Percentiles rank a stretch among this genome's conserved stretches.
phyloP scores from a whole-genome alignment of 2,113 vertebrate species.

The Apodemus speciosus region DNA sequence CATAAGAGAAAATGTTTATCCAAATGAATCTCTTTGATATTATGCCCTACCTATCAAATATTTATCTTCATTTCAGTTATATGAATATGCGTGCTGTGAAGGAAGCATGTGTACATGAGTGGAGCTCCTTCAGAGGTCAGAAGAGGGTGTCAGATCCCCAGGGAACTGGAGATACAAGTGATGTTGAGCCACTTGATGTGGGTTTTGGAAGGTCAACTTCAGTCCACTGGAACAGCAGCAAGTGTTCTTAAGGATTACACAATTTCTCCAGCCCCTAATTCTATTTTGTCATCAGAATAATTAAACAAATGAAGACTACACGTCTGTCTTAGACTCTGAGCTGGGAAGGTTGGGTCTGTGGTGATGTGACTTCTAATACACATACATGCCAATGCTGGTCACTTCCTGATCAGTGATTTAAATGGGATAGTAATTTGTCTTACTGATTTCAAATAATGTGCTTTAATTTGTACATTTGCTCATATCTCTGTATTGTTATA shows the following conservation, averaged over 20 bases:
- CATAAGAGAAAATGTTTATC: neutral
- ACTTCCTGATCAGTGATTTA: neutral
- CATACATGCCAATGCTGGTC: neutral
- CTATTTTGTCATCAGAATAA: neutral
- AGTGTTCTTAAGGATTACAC: neutral
- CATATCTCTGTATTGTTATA: neutral
- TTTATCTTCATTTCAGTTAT: neutral
- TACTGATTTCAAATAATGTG: neutral
- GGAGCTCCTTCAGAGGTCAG: neutral
- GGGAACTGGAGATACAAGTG: neutral
- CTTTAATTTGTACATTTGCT: neutral
- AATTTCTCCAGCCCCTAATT: neutral
- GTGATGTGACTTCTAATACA: conserved; percentile 2
- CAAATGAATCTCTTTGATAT: neutral
- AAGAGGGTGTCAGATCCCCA: neutral
- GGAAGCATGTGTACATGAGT: no score
- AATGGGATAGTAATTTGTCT: neutral
- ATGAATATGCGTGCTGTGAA: neutral
- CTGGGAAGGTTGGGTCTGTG: neutral
- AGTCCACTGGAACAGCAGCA: neutral
- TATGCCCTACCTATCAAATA: neutral
- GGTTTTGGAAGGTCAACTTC: neutral
- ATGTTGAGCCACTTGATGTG: neutral
- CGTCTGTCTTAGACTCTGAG: neutral
- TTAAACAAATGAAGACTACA: neutral